Evolutionary conservation across 2,888 invertebrate species (phyloP).

Genomic region (Drosophila infuscata): DNA sequence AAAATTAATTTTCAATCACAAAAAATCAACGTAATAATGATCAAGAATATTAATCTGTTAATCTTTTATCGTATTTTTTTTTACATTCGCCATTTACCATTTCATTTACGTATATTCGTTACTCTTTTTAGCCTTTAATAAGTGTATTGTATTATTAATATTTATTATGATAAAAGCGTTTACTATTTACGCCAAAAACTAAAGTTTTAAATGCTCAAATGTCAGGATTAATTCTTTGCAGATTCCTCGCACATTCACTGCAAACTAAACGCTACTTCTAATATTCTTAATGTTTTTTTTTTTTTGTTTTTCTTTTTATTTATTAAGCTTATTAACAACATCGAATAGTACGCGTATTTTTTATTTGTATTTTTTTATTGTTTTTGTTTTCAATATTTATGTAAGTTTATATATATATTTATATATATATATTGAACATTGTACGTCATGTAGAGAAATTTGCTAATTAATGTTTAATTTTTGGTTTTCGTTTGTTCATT

Average conservation of each 20-base stretch:
- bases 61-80: slow-evolving; percentile 38
- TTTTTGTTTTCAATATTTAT: slow-evolving; percentile 57
- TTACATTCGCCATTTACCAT: slow-evolving; percentile 70
- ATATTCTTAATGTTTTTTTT: slow-evolving; percentile 50
- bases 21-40: slow-evolving; percentile 67
- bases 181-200: slow-evolving; percentile 80
- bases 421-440: slow-evolving; percentile 63
- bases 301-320: slow-evolving; percentile 20
- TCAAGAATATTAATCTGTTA: slow-evolving; percentile 54
- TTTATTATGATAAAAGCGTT: slow-evolving; percentile 74
- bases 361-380: slow-evolving; percentile 42
- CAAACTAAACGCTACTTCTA: slow-evolving; percentile 76
- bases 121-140: slow-evolving; percentile 77
- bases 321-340: slow-evolving; percentile 77
- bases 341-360: slow-evolving; percentile 76
- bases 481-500: slow-evolving; percentile 53
- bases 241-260: slow-evolving; percentile 31
- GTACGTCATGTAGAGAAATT: slow-evolving; percentile 80
- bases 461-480: slow-evolving; percentile 75
- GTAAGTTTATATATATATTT: slow-evolving; percentile 23
- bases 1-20: slow-evolving; percentile 80
- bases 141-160: slow-evolving; percentile 38
- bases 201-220: slow-evolving; percentile 56
- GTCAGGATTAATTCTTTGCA: slow-evolving; percentile 24
- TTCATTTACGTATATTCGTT: slow-evolving; percentile 84